Conservation (phyloP, 1,140 invertebrate species). For the Oryzaephilus surinamensis region DNA sequence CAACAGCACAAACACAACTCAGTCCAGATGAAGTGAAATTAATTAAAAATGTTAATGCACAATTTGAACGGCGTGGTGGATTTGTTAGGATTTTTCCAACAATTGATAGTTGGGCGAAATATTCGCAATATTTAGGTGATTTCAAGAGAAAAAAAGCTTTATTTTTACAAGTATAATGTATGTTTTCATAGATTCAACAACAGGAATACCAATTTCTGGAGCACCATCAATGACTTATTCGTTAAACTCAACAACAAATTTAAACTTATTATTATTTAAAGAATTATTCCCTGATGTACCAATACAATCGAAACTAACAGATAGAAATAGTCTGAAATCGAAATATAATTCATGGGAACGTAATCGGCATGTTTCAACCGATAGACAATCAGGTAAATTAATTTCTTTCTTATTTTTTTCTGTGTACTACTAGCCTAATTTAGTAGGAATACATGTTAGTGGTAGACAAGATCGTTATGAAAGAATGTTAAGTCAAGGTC, state of each 20-base stretch:
- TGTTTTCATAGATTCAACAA: conserved; percentile 47
- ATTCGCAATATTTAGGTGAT: conserved; percentile 58
- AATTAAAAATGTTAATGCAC: conserved; percentile 63
- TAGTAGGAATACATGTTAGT: no score
- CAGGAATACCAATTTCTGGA: conserved; percentile 56
- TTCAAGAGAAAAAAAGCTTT: neutral
- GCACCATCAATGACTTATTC: conserved; percentile 44
- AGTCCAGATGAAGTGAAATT: conserved; percentile 72
- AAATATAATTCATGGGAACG: conserved; percentile 25
- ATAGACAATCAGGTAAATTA: conserved; percentile 1
- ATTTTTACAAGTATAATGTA: conserved; percentile 12
- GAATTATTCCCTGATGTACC: conserved; percentile 60
- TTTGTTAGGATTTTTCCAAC: conserved; percentile 90
- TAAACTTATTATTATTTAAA: conserved; percentile 71
- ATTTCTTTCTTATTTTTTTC: no score
- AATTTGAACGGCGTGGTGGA: conserved; percentile 75
- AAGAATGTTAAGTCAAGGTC: conserved; percentile 45
- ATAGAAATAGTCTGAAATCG: conserved; percentile 13
- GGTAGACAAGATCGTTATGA: conserved; percentile 43
- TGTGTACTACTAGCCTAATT: no score
- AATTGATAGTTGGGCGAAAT: conserved; percentile 73
- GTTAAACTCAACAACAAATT: conserved; percentile 51
- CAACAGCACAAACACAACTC: conserved; percentile 35
- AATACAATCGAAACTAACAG: conserved; percentile 32
- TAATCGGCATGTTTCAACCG: conserved; percentile 28